Conservation (phyloP, 2,797 vertebrate species). For the Nannoperca australis region DNA sequence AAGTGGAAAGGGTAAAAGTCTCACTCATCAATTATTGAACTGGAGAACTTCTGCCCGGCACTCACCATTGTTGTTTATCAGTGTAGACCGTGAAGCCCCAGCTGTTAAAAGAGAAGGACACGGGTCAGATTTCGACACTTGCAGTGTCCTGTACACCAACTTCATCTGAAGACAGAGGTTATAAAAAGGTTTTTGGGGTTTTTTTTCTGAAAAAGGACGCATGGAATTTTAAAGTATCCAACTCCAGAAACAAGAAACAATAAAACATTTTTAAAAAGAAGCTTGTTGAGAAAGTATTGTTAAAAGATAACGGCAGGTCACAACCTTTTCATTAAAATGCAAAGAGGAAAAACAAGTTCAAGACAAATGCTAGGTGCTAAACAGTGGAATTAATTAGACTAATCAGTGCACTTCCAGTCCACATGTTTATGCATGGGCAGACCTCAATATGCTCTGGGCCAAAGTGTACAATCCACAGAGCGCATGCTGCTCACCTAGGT, state of each 20-base stretch:
- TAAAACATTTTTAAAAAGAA: not conserved
- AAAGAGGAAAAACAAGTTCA: slow-evolving; percentile 18
- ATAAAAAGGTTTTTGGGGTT: slow-evolving; percentile 25
- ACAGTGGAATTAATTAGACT: slow-evolving; percentile 53
- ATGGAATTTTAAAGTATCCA: not conserved
- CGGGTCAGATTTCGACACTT: slow-evolving; percentile 27
- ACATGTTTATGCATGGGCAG: slow-evolving; percentile 58
- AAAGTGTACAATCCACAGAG: slow-evolving; percentile 36
- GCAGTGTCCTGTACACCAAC: not conserved
- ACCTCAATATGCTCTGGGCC: slow-evolving; percentile 44
- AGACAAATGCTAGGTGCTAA: slow-evolving; percentile 32
- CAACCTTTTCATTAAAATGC: slow-evolving; percentile 44
- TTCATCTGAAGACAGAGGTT: not conserved
- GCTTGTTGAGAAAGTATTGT: slow-evolving; percentile 1
- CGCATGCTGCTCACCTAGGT: slow-evolving; percentile 29
- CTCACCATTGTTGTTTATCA: slow-evolving; percentile 97
- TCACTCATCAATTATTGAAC: slow-evolving; percentile 48
- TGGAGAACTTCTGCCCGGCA: slow-evolving; percentile 50
- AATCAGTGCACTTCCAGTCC: slow-evolving; percentile 33
- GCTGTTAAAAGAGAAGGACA: slow-evolving; percentile 78
- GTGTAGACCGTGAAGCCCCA: slow-evolving; percentile 93
- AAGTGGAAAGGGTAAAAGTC: slow-evolving; percentile 32
- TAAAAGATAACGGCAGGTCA: slow-evolving; percentile 39
- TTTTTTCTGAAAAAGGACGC: not conserved
- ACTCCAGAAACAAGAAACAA: not conserved